Base-by-base conservation (phyloP, 2,888 invertebrate genomes). In the Apodemia zela region DNA sequence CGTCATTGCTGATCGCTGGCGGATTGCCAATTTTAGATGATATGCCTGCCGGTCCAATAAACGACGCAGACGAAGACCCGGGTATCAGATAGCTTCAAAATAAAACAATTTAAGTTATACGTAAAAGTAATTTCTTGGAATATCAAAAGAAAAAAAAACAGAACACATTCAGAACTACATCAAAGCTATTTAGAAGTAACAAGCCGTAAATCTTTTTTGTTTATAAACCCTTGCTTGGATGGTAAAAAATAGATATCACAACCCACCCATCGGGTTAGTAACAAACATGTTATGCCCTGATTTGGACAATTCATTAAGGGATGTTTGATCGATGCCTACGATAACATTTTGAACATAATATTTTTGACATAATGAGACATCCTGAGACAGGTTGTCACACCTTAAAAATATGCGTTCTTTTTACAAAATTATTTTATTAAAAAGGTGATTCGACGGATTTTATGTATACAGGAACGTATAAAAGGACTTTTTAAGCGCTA, bases 291-390 rank as follows among this genome's bases (percentile, higher is more conserved):
- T 54, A 54, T 25, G 15, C 54, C 29, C 25, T 54, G 54, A 54
- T 54, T 82, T 75, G 74, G 73, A 76, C 77, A 74, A 84, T 84
- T 87, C 80, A 87, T 87, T 85, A 87, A 74, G 80, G 75, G 72
- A 71, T 64, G 65, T 74, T 80, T 86, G 88, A 87, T 85, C 81
- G 85, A 87, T 87, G 82, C 67, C 63, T 60, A 71, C 73, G 80
- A 82, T 85, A 54, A 54, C 54, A 54, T 29, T 54, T 25, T 25
- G 11, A 8, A 54, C 54, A 54, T n/a, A 15, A 54, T 54, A 7
- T 29, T 29, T 54, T 54, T 54, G 54, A 54, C 54, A 54, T 54
- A 54, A 54, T 54, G 8, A 54, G 54, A 29, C 21, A 54, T 25
- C 18, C 18, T 54, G 13, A 4, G 51, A 54, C 29, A 54, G 25